A percentile compares a stretch with the other conserved stretches of the same genome.
phyloP scores from a whole-genome alignment of 1,140 invertebrate species.

The Platyura marginata region DNA sequence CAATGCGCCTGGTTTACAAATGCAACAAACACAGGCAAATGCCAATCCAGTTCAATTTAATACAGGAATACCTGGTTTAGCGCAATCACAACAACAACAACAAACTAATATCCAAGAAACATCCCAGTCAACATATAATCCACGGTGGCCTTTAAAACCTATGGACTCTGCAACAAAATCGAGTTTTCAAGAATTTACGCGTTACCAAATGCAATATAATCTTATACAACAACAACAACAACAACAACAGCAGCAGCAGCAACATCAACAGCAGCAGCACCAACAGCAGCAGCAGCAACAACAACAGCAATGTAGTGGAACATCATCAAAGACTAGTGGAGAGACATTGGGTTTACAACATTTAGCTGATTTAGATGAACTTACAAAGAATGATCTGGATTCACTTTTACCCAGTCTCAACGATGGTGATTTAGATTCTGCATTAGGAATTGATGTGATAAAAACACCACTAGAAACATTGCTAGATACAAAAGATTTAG shows the following conservation, averaged over 20 bases:
- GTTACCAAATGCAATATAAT: conserved; percentile 39
- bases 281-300: no score
- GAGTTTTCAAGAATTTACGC: conserved; percentile 36
- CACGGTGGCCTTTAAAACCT: conserved; percentile 30
- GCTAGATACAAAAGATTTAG: conserved; percentile 23
- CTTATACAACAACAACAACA: conserved; percentile 10
- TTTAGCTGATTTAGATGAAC: conserved; percentile 23
- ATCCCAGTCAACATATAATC: conserved; percentile 14
- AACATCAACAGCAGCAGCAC: no score
- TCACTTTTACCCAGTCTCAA: conserved; percentile 36
- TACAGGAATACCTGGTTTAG: neutral
- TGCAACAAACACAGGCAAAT: conserved; percentile 18
- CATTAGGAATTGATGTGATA: conserved; percentile 28
- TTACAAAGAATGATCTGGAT: conserved; percentile 36
- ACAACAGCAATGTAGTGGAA: conserved; percentile 5
- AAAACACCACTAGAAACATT: conserved; percentile 24
- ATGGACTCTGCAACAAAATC: conserved; percentile 38
- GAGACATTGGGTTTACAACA: conserved; percentile 3
- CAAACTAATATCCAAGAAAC: conserved; percentile 15
- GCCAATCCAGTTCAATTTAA: neutral
- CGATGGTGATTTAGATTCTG: conserved; percentile 28
- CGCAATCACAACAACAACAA: conserved; percentile 9
- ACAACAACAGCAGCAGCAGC: no score
- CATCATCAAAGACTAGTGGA: conserved; percentile 8
- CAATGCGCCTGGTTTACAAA: no score